Percentiles rank a stretch among this genome's conserved stretches.
phyloP scores from a whole-genome alignment of 2,888 invertebrate genomes.

The Acheta domesticus region DNA sequence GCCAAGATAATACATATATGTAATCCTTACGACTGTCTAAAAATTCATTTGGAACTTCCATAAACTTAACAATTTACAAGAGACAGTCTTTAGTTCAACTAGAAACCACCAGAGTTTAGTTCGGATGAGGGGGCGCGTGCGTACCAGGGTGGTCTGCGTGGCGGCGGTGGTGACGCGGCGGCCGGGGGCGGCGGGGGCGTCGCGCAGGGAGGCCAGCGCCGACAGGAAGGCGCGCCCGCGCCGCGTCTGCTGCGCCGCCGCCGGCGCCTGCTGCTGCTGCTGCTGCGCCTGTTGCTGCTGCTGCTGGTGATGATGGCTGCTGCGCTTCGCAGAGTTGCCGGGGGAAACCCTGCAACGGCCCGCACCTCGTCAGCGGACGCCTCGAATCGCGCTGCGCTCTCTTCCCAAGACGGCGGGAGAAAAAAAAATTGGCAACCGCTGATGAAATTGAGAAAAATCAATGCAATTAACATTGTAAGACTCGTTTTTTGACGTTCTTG shows the following conservation, averaged over 20 bases:
- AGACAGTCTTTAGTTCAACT: too few relatives aligned
- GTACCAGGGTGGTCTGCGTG: constrained; percentile 77
- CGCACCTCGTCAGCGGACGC: not conserved
- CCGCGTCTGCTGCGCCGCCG: constrained; percentile 37
- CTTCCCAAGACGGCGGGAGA: too few relatives aligned
- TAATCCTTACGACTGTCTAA: too few relatives aligned
- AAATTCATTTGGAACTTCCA: too few relatives aligned
- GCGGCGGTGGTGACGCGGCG: constrained; percentile 55
- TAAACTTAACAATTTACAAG: too few relatives aligned
- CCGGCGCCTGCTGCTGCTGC: constrained; percentile 41
- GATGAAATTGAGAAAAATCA: too few relatives aligned
- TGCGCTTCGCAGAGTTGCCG: constrained; percentile 63
- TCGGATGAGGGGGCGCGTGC: constrained; percentile 39
- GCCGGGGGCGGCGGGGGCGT: constrained; percentile 34
- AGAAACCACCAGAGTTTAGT: too few relatives aligned
- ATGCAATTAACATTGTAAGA: too few relatives aligned
- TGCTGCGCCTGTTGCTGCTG: constrained; percentile 38
- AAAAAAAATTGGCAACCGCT: too few relatives aligned
- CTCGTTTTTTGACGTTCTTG: too few relatives aligned
- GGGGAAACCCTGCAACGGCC: constrained; percentile 62
- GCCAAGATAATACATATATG: too few relatives aligned
- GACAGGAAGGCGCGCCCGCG: not conserved
- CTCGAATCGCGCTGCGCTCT: too few relatives aligned
- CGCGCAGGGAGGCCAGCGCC: constrained; percentile 19
- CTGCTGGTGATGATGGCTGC: constrained; percentile 41